These are phyloP conservation scores for Neopelma chrysocephalum DNA, from an alignment of 2,797 vertebrate species.

Conservation along the genomic window DNA sequence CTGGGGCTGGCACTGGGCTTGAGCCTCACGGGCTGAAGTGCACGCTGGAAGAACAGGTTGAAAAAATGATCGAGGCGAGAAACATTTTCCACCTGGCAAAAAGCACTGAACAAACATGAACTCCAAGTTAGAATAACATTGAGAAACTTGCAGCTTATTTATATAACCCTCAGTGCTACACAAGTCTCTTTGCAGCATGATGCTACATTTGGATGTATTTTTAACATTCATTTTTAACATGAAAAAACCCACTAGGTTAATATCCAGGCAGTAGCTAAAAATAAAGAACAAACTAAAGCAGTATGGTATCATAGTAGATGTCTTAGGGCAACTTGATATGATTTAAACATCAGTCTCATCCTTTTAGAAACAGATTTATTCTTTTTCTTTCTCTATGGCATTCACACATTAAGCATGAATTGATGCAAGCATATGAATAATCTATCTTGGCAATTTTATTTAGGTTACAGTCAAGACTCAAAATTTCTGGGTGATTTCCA, in stretches of 20 bases:
- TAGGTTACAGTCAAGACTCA: not conserved
- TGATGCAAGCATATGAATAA: not conserved
- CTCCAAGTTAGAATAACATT: constrained; percentile 43
- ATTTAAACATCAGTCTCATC: not conserved
- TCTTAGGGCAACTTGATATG: not conserved
- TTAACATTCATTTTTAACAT: not conserved
- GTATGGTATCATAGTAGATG: not conserved
- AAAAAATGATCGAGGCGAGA: constrained; percentile 94
- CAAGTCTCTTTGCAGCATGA: not conserved
- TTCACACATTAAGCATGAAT: not conserved
- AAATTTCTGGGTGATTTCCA: not conserved
- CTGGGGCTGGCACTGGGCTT: constrained; percentile 48
- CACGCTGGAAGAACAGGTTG: constrained; percentile 93
- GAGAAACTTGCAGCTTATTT: constrained; percentile 1
- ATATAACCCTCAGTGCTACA: not conserved
- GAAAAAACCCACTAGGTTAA: not conserved
- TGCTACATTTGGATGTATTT: not conserved
- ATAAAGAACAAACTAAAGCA: not conserved
- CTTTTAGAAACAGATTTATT: not conserved
- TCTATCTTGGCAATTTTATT: not conserved
- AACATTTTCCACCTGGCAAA: constrained; percentile 83
- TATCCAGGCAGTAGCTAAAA: not conserved
- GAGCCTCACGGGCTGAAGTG: constrained; percentile 81
- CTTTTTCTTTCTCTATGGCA: not conserved
- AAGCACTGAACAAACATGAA: constrained; percentile 83